Conservation (phyloP, 2,888 invertebrate genomes). For the Villa cingulata region DNA sequence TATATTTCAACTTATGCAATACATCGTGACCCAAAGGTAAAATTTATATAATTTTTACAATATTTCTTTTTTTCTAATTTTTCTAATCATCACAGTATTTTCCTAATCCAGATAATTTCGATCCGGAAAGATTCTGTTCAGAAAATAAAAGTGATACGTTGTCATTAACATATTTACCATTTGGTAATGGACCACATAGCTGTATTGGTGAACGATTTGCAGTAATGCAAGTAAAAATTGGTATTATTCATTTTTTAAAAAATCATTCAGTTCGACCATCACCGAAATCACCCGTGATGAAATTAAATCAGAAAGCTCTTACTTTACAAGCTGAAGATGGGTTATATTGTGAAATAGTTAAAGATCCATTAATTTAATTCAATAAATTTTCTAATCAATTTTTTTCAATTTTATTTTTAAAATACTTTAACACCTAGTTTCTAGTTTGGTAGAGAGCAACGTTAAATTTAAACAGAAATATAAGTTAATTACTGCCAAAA, state of each 20-base stretch:
- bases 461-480: too few relatives aligned
- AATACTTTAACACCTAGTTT: too few relatives aligned
- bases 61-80: not conserved
- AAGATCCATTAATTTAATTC: conserved; percentile 22
- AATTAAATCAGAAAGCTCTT: conserved; percentile 26
- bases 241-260: conserved; percentile 27
- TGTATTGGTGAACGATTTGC: conserved; percentile 33
- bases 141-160: conserved; percentile 26
- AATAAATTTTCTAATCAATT: too few relatives aligned
- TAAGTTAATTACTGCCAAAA: too few relatives aligned
- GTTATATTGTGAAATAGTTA: conserved; percentile 23
- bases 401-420: too few relatives aligned
- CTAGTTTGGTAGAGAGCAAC: too few relatives aligned
- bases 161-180: conserved; percentile 30
- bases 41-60: not conserved
- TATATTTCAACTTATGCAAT: conserved; percentile 28
- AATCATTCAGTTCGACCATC: conserved; percentile 26
- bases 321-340: conserved; percentile 22
- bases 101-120: conserved; percentile 28
- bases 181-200: conserved; percentile 29
- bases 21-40: conserved; percentile 31
- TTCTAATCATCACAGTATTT: conserved; percentile 19
- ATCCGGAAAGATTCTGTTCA: conserved; percentile 33
- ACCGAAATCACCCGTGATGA: conserved; percentile 19
- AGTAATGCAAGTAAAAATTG: conserved; percentile 27